A percentile compares a stretch with the other conserved stretches of the same genome.
phyloP scores from a whole-genome alignment of 1,140 invertebrate genomes.

The Achatina immaculata region DNA sequence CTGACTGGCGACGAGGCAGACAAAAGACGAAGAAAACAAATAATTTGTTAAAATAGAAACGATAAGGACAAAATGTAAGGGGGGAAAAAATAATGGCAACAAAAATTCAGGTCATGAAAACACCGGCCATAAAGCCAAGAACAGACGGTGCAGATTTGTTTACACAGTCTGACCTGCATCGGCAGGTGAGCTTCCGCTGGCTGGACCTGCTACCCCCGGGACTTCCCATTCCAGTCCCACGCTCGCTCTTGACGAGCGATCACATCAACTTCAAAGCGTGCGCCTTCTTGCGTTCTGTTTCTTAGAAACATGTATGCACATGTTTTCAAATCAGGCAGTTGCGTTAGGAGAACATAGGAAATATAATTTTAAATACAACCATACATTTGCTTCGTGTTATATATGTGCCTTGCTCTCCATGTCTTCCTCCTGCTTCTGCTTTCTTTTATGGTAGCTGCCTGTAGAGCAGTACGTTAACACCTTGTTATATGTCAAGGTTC shows the following conservation, averaged over 20 bases:
- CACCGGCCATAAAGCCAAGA: neutral
- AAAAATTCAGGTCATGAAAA: neutral
- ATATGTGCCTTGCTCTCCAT: no score
- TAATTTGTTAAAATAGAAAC: neutral
- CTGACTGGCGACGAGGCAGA: neutral
- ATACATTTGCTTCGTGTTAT: no score
- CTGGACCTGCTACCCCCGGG: neutral
- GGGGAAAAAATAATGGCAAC: no score
- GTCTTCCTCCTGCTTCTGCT: no score
- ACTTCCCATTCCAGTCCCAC: neutral
- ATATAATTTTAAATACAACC: no score
- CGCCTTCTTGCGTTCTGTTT: neutral
- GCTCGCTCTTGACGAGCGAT: neutral
- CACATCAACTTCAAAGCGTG: neutral
- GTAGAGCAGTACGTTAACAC: no score
- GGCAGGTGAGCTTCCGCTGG: neutral
- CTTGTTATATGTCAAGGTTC: no score
- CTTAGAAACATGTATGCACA: no score
- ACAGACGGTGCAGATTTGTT: constrained; percentile 3
- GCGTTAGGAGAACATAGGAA: no score
- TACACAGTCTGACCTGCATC: neutral
- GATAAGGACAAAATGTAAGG: neutral
- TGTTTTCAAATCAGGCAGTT: no score
- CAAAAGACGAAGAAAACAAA: neutral
- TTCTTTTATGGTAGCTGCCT: no score